phyloP scores from a whole-genome alignment of 2,113 vertebrate species.

The Excalfactoria chinensis region DNA sequence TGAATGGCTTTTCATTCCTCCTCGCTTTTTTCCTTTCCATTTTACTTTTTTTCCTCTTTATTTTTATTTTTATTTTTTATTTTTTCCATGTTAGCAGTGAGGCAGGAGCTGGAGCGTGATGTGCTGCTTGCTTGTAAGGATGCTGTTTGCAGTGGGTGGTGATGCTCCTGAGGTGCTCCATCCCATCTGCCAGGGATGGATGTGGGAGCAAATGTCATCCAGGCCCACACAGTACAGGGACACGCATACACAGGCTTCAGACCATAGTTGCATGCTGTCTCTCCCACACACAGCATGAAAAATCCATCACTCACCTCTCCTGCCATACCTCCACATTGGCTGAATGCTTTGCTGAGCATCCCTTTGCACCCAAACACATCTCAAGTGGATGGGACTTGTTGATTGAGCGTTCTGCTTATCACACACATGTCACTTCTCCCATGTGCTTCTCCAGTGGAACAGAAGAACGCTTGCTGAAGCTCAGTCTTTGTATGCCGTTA shows the following conservation, averaged over 20 bases:
- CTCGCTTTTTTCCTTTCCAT: neutral
- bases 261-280: neutral
- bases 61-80: neutral
- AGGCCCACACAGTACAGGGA: neutral
- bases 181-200: neutral
- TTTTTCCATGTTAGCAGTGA: neutral
- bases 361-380: neutral
- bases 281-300: neutral
- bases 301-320: neutral
- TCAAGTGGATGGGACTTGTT: fast-evolving
- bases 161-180: fast-evolving
- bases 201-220: fast-evolving
- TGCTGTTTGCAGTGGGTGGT: neutral
- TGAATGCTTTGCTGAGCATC: neutral
- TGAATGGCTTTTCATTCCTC: neutral
- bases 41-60: neutral
- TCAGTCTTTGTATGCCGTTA: fast-evolving
- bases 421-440: neutral
- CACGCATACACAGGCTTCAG: neutral
- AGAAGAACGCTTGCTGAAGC: neutral
- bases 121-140: neutral
- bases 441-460: neutral
- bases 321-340: neutral
- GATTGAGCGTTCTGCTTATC: neutral
- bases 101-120: neutral